Percentiles rank a stretch among this genome's conserved stretches.
phyloP scores from a whole-genome alignment of 2,113 vertebrate species.

The Alligator sinensis region DNA sequence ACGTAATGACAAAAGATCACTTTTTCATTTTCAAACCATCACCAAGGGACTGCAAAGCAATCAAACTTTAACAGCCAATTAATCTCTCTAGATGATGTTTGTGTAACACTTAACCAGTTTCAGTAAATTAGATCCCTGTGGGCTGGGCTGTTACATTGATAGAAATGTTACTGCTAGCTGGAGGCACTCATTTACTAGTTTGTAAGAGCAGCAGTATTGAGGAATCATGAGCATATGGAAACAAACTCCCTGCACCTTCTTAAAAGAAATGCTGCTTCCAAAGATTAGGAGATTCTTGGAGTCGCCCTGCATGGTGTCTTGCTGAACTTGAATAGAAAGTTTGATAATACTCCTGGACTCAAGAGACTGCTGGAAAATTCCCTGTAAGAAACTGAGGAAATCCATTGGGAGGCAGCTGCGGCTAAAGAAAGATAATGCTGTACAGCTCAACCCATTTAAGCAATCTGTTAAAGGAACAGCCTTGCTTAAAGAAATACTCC shows the following conservation, averaged over 20 bases:
- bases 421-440: slow-evolving; percentile 59
- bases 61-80: slow-evolving; percentile 76
- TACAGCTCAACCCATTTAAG: slow-evolving; percentile 29
- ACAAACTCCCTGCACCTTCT: slow-evolving; percentile 56
- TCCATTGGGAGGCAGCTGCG: slow-evolving; percentile 67
- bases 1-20: slow-evolving; percentile 53
- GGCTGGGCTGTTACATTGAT: slow-evolving; percentile 64
- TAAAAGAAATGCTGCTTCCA: slow-evolving; percentile 37
- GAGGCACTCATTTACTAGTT: slow-evolving; percentile 52
- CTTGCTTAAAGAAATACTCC: not conserved
- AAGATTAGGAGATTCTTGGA: slow-evolving; percentile 45
- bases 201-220: slow-evolving; percentile 50
- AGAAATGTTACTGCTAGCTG: slow-evolving; percentile 67
- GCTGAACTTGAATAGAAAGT: slow-evolving; percentile 31
- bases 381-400: slow-evolving; percentile 59
- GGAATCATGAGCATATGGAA: slow-evolving; percentile 63
- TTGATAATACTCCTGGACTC: slow-evolving; percentile 50
- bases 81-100: slow-evolving; percentile 76
- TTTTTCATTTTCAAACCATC: slow-evolving; percentile 68
- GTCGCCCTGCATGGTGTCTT: slow-evolving; percentile 51
- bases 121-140: slow-evolving; percentile 73
- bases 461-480: slow-evolving; percentile 1
- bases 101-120: slow-evolving; percentile 71
- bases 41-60: slow-evolving; percentile 72
- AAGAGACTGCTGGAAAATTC: slow-evolving; percentile 45